phyloP scores from a whole-genome alignment of 2,888 invertebrate species.

The Erebia ligea region DNA sequence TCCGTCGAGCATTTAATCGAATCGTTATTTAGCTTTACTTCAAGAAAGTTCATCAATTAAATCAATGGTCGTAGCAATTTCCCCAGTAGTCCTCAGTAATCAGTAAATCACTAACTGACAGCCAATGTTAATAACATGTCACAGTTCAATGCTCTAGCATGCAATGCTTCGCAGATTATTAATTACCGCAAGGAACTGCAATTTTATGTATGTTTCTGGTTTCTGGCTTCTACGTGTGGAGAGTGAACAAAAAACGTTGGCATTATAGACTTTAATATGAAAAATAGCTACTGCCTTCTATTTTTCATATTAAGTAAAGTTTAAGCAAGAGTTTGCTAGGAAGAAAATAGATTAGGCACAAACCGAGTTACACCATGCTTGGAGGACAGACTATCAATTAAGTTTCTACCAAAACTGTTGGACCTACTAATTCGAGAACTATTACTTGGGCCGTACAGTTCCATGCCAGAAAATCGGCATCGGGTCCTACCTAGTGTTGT shows the following conservation, averaged over 20 bases:
- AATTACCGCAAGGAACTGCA: conserved; percentile 32
- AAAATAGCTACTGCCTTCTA: too few species aligned
- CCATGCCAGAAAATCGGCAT: too few species aligned
- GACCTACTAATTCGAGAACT: too few species aligned
- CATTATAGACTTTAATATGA: neutral
- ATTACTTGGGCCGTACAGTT: too few species aligned
- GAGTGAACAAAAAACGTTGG: neutral
- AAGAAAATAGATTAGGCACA: too few species aligned
- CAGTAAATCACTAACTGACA: conserved; percentile 54
- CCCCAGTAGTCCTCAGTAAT: conserved; percentile 26
- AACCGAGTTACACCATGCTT: too few species aligned
- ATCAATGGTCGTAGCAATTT: conserved; percentile 29
- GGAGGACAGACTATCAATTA: too few species aligned
- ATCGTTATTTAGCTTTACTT: neutral
- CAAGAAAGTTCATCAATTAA: conserved; percentile 7
- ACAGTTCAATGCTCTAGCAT: conserved; percentile 76
- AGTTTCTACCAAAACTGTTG: too few species aligned
- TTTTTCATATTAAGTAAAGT: too few species aligned
- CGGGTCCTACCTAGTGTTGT: too few species aligned
- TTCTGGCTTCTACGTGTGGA: neutral
- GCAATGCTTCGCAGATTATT: conserved; percentile 53
- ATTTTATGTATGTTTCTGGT: conserved; percentile 1
- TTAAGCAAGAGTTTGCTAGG: too few species aligned
- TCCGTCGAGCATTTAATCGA: too few species aligned
- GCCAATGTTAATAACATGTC: conserved; percentile 58